Conservation (phyloP, 2,888 invertebrate species). For the Acanthosepion lycidas region DNA sequence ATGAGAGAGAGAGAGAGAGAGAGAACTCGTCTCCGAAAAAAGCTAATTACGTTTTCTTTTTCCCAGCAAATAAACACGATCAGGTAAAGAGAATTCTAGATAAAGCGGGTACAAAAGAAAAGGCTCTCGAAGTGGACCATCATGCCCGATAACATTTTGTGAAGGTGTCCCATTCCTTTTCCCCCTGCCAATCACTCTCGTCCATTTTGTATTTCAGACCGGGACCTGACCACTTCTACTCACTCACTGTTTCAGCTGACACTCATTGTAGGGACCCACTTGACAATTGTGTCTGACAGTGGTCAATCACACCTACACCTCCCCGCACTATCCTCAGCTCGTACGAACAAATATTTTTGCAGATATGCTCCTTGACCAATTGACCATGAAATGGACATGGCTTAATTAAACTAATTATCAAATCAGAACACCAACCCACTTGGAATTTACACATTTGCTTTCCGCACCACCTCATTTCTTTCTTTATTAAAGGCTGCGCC, state of each 20-base stretch:
- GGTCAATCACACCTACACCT: not conserved
- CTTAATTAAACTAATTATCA: not conserved
- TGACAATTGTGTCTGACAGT: not conserved
- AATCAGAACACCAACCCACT: not conserved
- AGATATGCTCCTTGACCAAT: not conserved
- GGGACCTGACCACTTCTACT: not conserved
- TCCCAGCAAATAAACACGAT: not conserved
- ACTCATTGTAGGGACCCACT: not conserved
- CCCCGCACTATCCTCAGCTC: not conserved
- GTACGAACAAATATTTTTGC: constrained; percentile 18
- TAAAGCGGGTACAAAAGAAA: not conserved
- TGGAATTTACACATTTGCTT: not conserved
- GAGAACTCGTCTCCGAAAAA: not conserved
- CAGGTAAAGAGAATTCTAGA: not conserved
- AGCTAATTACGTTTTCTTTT: too few species aligned
- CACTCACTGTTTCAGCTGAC: not conserved
- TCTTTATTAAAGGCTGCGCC: not conserved
- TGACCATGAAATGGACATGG: not conserved
- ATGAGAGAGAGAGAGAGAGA: not conserved
- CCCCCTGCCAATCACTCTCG: not conserved
- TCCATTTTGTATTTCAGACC: not conserved
- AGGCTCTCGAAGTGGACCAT: not conserved
- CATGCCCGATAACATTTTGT: not conserved
- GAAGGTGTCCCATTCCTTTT: not conserved
- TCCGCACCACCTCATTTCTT: not conserved